A percentile compares a stretch with the other conserved stretches of the same genome.
Conservation (phyloP, 2,113 vertebrate genomes). For the Megaleporinus macrocephalus region DNA sequence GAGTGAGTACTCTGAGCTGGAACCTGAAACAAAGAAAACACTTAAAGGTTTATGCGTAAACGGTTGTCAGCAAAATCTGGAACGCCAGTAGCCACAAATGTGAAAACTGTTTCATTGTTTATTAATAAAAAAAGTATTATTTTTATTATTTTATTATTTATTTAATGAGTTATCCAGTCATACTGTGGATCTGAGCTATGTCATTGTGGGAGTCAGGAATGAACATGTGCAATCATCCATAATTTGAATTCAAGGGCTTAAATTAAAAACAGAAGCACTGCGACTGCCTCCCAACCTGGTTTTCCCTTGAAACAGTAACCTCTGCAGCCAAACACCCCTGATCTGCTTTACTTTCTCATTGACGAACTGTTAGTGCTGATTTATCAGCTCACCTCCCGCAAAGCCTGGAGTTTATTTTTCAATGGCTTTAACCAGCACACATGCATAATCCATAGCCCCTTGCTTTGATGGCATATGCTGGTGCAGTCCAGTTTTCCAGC, state of each 20-base stretch:
- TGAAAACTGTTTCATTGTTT: background rate
- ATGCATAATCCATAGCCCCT: conserved; percentile 42
- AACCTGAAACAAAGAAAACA: background rate
- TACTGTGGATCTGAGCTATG: background rate
- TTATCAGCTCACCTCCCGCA: conserved; percentile 3
- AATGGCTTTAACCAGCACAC: conserved; percentile 23
- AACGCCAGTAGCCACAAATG: background rate
- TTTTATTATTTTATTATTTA: background rate
- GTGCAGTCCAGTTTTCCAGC: conserved; percentile 30
- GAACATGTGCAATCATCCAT: background rate
- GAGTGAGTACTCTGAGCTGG: background rate
- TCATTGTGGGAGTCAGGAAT: background rate
- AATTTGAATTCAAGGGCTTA: background rate
- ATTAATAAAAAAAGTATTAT: background rate
- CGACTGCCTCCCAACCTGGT: background rate
- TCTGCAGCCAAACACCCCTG: background rate
- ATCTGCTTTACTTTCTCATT: background rate
- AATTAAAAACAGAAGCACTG: background rate
- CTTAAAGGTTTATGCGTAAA: background rate
- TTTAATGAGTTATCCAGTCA: background rate
- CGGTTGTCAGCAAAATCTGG: background rate
- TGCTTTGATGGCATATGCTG: conserved; percentile 32
- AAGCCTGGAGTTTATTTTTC: conserved; percentile 39
- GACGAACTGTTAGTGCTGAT: conserved; percentile 24
- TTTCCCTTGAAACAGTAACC: background rate